Conservation (phyloP, 1,140 invertebrate genomes). For the Arctopsyche grandis region DNA sequence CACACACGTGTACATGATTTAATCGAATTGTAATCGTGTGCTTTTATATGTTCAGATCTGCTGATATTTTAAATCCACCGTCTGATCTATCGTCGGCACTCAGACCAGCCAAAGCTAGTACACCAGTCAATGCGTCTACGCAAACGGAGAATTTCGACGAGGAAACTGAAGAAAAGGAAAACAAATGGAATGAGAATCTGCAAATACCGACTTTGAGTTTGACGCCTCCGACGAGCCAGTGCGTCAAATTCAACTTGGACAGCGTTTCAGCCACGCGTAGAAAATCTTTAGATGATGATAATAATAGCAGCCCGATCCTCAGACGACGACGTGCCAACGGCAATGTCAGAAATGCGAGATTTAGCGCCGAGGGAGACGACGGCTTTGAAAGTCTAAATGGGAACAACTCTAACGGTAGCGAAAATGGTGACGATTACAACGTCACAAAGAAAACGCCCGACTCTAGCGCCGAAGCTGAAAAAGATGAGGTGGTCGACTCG, state of each 20-base stretch:
- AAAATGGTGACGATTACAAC: conserved; percentile 59
- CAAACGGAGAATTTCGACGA: conserved; percentile 33
- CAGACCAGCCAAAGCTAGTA: too few relatives aligned
- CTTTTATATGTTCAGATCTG: not conserved
- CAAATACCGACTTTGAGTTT: conserved; percentile 47
- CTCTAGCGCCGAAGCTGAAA: conserved; percentile 55
- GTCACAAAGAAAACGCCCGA: conserved; percentile 48
- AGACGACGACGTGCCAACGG: conserved; percentile 14
- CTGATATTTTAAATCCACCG: not conserved
- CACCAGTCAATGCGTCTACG: conserved; percentile 29
- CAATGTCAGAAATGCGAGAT: not conserved
- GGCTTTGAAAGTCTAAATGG: conserved; percentile 88
- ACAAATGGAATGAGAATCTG: conserved; percentile 39
- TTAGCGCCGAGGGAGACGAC: conserved; percentile 73
- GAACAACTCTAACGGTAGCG: conserved; percentile 78
- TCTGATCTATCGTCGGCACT: not conserved
- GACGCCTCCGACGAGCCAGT: conserved; percentile 45
- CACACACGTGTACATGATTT: too few relatives aligned
- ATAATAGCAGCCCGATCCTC: conserved; percentile 26
- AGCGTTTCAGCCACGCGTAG: conserved; percentile 9
- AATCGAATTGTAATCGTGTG: not conserved
- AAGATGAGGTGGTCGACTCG: conserved; percentile 40
- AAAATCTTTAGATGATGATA: conserved; percentile 41
- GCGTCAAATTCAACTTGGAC: conserved; percentile 43
- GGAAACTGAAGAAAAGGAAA: not conserved